Percentiles rank a stretch among this genome's conserved stretches.
These are phyloP conservation scores for Dicyrtomina minuta DNA, from an alignment of 2,888 invertebrate genomes.

Conservation along the genomic window DNA sequence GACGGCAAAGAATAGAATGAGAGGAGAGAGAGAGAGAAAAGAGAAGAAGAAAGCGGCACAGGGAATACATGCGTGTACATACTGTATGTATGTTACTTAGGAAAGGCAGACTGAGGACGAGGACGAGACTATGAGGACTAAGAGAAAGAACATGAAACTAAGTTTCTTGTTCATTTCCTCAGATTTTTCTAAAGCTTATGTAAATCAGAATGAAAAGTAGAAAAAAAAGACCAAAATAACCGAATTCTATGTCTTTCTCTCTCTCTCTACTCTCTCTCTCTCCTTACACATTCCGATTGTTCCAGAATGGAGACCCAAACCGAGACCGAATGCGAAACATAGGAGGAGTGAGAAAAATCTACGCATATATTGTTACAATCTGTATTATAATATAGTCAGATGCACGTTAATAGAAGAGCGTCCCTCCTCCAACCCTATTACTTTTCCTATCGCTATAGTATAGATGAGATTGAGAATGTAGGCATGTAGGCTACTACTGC, in stretches of 20 bases:
- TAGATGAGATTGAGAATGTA: no score
- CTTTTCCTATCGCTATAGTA: neutral
- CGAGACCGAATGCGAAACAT: neutral
- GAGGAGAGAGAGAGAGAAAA: neutral
- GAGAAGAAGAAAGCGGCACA: neutral
- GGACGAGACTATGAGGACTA: no score
- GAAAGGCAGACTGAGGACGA: neutral
- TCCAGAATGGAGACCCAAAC: neutral
- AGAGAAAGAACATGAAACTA: conserved; percentile 21
- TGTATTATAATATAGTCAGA: neutral
- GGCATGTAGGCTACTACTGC: no score
- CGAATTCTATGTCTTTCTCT: conserved; percentile 3
- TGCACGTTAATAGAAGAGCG: conserved; percentile 3
- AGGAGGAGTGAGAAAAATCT: neutral
- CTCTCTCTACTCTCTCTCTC: neutral
- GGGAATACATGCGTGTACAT: neutral
- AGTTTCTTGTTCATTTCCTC: conserved; percentile 37
- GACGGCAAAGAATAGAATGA: conserved; percentile 6
- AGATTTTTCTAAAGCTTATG: conserved; percentile 40
- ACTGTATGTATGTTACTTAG: neutral
- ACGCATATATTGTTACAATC: neutral
- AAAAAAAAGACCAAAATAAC: conserved; percentile 29
- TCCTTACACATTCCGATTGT: neutral
- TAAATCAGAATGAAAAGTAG: conserved; percentile 28
- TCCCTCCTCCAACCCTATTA: neutral